A percentile compares a stretch with the other conserved stretches of the same genome.
These are phyloP conservation scores for Magallana ariakensis DNA, from an alignment of 1,140 invertebrate genomes.

Conservation along the genomic window DNA sequence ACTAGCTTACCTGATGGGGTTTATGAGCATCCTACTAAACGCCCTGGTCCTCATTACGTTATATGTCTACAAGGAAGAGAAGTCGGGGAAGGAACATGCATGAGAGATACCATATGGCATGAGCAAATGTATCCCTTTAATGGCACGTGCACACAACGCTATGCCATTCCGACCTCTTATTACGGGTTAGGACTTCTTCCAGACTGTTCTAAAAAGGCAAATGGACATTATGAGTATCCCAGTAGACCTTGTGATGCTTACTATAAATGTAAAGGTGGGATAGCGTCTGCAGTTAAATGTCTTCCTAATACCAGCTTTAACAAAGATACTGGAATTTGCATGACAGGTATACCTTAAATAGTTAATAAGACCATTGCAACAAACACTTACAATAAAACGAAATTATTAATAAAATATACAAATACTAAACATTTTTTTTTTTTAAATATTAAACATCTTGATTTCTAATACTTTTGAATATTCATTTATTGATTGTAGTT, in stretches of 20 bases:
- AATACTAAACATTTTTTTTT: no score
- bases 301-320: background rate
- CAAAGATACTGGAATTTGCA: background rate
- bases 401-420: no score
- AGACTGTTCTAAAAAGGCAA: background rate
- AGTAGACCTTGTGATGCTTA: background rate
- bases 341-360: background rate
- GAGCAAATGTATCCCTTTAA: background rate
- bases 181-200: background rate
- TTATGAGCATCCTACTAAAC: background rate
- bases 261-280: background rate
- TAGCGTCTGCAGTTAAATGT: background rate
- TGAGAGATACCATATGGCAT: background rate
- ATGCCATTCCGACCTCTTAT: background rate
- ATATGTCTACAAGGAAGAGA: background rate
- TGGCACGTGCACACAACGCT: background rate
- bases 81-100: background rate
- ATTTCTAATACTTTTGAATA: no score
- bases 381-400: no score
- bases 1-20: background rate
- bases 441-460: no score
- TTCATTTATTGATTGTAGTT: no score
- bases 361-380: no score
- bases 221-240: background rate
- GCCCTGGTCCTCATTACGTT: slow-evolving; percentile 1